Percentiles rank a stretch among this genome's conserved stretches.
Evolutionary conservation across 2,888 invertebrate genomes (phyloP).

Genomic region (Hirtodrosophila trivittata): DNA sequence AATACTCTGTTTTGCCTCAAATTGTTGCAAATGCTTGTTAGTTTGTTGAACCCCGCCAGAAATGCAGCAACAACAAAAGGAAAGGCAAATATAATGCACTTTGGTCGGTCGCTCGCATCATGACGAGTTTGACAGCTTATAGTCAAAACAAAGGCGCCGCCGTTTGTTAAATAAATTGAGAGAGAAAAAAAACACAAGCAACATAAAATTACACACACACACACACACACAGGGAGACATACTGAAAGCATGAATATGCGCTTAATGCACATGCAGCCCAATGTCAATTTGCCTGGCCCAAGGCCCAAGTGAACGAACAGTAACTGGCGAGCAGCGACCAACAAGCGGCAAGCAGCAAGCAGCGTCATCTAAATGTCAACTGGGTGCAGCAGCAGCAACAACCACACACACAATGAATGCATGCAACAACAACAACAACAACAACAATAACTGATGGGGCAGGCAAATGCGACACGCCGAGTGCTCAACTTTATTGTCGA

Average conservation of each 20-base stretch:
- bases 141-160: slow-evolving; percentile 76
- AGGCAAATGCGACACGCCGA: slow-evolving; percentile 41
- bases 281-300: slow-evolving; percentile 70
- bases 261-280: slow-evolving; percentile 48
- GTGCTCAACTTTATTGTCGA: slow-evolving; percentile 63
- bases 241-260: slow-evolving; percentile 28
- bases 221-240: slow-evolving; percentile 12
- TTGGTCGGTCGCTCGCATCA: slow-evolving; percentile 37
- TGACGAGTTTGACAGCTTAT: slow-evolving; percentile 68
- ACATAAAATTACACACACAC: slow-evolving; percentile 1
- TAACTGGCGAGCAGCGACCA: slow-evolving; percentile 29
- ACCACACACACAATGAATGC: slow-evolving; percentile 15
- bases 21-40: slow-evolving; percentile 27
- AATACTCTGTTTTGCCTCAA: slow-evolving; percentile 6
- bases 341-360: slow-evolving; percentile 11
- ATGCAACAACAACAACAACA: slow-evolving; percentile 7
- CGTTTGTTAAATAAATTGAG: slow-evolving; percentile 60
- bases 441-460: not conserved
- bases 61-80: slow-evolving; percentile 20
- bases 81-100: slow-evolving; percentile 47
- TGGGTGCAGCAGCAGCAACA: slow-evolving; percentile 58
- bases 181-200: slow-evolving; percentile 31
- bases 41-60: slow-evolving; percentile 42
- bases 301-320: slow-evolving; percentile 41
- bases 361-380: slow-evolving; percentile 68